These are phyloP conservation scores for Seriola aureovittata DNA, from an alignment of 2,113 vertebrate genomes.

Conservation along the genomic window DNA sequence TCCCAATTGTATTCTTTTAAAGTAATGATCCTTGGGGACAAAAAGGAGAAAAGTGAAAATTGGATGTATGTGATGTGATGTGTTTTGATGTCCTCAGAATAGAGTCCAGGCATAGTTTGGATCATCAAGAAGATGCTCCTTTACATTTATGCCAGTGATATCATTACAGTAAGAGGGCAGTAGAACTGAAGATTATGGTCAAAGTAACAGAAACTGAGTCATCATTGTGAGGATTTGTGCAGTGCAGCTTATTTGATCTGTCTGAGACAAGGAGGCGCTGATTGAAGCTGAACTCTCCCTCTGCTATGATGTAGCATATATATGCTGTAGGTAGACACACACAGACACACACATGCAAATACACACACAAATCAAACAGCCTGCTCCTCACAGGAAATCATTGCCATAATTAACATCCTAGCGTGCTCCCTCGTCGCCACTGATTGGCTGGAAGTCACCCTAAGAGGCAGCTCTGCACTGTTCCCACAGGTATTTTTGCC, in stretches of 20 bases:
- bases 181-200: conserved; percentile 4
- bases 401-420: conserved; percentile 74
- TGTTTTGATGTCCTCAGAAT: conserved; percentile 46
- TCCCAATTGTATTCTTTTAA: conserved; percentile 53
- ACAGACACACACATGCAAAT: conserved; percentile 28
- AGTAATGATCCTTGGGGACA: conserved; percentile 47
- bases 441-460: conserved; percentile 77
- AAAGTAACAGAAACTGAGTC: conserved; percentile 30
- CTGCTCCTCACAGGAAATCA: conserved; percentile 77
- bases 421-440: conserved; percentile 50
- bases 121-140: conserved; percentile 16
- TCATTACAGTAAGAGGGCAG: conserved; percentile 17
- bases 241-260: conserved; percentile 57
- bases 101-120: conserved; percentile 8
- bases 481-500: conserved; percentile 72
- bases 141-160: conserved; percentile 19
- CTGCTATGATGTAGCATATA: conserved; percentile 42
- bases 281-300: conserved; percentile 54
- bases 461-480: conserved; percentile 44
- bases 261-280: conserved; percentile 49
- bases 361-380: conserved; percentile 64
- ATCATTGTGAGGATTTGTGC: conserved; percentile 47
- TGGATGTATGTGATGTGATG: conserved; percentile 23
- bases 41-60: conserved; percentile 42
- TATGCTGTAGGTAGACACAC: conserved; percentile 47